These are phyloP conservation scores for Coenobita brevimanus DNA, from an alignment of 1,140 invertebrate genomes.

Conservation along the genomic window DNA sequence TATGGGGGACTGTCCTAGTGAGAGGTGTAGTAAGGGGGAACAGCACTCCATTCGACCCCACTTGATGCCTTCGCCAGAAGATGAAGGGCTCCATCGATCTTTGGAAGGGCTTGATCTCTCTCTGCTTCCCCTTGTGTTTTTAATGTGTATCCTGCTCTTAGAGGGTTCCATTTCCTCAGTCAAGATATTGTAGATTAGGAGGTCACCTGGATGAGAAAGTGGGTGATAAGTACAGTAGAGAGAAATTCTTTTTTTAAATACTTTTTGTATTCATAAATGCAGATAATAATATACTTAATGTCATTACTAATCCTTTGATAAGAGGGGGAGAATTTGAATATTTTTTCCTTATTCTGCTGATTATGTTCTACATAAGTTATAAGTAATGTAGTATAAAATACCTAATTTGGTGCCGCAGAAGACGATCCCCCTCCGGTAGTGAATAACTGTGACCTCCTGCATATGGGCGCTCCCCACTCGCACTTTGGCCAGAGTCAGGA, in stretches of 20 bases:
- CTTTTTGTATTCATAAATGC: no score
- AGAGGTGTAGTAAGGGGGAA: slow-evolving; percentile 11
- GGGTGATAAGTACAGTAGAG: not conserved
- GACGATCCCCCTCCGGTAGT: slow-evolving; percentile 43
- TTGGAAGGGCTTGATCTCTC: no score
- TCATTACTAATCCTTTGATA: no score
- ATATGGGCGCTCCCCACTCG: slow-evolving; percentile 25
- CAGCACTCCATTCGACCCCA: slow-evolving; percentile 28
- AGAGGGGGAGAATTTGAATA: not conserved
- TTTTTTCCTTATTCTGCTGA: not conserved
- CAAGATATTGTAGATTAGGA: slow-evolving; percentile 35
- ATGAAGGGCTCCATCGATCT: no score
- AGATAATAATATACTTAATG: no score
- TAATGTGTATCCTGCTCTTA: no score
- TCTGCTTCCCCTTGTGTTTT: no score
- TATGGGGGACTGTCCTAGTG: not conserved
- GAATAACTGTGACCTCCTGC: slow-evolving; percentile 29
- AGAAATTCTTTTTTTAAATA: not conserved
- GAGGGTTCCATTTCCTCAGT: no score
- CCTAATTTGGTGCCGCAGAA: slow-evolving; percentile 54
- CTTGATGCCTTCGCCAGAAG: not conserved
- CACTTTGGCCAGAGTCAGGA: slow-evolving; percentile 54
- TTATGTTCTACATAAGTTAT: not conserved
- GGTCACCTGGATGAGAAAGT: slow-evolving; percentile 19
- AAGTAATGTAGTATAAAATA: not conserved